Percentiles rank a stretch among this genome's conserved stretches.
Conservation (phyloP, 2,888 invertebrate species). For the Eurytoma californica region DNA sequence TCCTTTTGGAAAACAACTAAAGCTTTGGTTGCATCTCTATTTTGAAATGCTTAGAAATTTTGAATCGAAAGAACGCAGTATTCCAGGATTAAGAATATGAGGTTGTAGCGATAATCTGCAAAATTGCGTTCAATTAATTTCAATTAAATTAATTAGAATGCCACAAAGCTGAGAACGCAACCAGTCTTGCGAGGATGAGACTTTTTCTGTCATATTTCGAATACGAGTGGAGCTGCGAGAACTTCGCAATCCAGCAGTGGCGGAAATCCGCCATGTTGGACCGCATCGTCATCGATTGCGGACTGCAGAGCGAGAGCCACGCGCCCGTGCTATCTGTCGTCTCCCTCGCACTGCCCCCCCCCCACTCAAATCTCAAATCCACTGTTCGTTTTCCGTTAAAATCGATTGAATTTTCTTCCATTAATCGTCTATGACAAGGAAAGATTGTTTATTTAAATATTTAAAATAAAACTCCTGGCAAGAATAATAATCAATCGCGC, state of each 20-base stretch:
- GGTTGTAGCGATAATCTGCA: no score
- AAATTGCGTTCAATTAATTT: no score
- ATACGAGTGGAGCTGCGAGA: neutral
- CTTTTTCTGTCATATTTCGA: neutral
- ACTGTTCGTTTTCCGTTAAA: neutral
- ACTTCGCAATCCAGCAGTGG: conserved; percentile 10
- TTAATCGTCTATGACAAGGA: neutral
- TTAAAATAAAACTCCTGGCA: no score
- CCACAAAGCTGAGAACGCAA: no score
- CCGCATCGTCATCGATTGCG: conserved; percentile 72
- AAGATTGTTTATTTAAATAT: no score
- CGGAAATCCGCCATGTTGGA: conserved; percentile 70
- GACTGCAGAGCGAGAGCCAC: conserved; percentile 56
- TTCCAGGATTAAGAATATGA: no score
- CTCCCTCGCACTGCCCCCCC: neutral
- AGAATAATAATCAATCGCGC: no score
- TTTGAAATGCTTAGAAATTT: no score
- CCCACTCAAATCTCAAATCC: neutral
- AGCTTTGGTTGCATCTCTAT: no score
- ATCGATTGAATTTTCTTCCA: neutral
- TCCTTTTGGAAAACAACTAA: no score
- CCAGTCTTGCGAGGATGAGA: neutral
- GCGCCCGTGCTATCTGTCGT: conserved; percentile 66
- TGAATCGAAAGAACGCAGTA: no score
- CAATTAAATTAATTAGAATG: no score